Percentiles rank a stretch among this genome's conserved stretches.
Conservation (phyloP, 2,113 vertebrate species). For the Bujurquina vittata region DNA sequence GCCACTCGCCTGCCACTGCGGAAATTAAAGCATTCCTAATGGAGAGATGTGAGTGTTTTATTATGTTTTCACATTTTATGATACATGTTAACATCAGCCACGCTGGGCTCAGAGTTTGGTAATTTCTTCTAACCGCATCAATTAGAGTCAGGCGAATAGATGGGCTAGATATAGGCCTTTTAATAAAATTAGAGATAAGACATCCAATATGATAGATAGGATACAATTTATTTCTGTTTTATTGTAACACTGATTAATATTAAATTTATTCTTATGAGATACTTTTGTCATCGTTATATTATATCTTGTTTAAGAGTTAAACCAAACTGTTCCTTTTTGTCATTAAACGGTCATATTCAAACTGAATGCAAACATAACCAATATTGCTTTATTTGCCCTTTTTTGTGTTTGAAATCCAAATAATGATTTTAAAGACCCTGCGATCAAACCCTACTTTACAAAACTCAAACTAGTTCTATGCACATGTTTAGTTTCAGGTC, state of each 20-base stretch:
- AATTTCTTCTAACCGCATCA: slow-evolving; percentile 61
- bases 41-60: slow-evolving; percentile 66
- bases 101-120: slow-evolving; percentile 51
- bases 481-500: slow-evolving; percentile 5
- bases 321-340: background rate
- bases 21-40: slow-evolving; percentile 72
- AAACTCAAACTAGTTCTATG: background rate
- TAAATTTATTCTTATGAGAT: slow-evolving; percentile 28
- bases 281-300: slow-evolving; percentile 25
- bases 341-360: slow-evolving; percentile 4
- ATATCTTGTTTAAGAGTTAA: background rate
- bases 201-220: slow-evolving; percentile 50
- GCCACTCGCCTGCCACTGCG: slow-evolving; percentile 63
- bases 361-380: background rate
- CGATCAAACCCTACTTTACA: background rate
- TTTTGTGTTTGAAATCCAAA: background rate
- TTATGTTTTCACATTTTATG: slow-evolving; percentile 74
- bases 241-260: slow-evolving; percentile 34
- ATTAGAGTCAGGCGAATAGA: slow-evolving; percentile 53
- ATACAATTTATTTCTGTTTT: slow-evolving; percentile 39
- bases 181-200: slow-evolving; percentile 57
- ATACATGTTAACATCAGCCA: slow-evolving; percentile 65
- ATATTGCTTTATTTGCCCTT: background rate
- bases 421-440: background rate
- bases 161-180: slow-evolving; percentile 45